Base-by-base conservation (phyloP, 2,888 invertebrate genomes). In the Phyllotreta cruciferae region DNA sequence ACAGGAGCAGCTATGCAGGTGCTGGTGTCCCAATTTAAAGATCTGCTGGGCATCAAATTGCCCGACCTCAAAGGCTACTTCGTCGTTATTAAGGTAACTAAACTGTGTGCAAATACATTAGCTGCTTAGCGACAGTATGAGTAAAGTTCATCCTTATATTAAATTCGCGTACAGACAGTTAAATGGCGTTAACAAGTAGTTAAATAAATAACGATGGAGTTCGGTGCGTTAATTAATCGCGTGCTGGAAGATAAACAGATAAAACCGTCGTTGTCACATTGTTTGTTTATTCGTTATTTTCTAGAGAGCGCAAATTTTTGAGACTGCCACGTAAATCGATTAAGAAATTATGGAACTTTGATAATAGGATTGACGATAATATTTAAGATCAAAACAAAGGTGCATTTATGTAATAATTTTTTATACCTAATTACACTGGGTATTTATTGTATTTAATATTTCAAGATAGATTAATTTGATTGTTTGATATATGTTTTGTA, bases 1-100 rank as follows among this genome's bases (percentile, higher is more conserved):
- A 88, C 89, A 2, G 91, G 87, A 0, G 88, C 90, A 4, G 89
- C 90, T 0, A 80, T 87, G 52, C 89, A 90, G 75, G 90, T 91
- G 5, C 81, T 89, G 55, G 84, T 86, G 2, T 88, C 88, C 10
- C 91, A 91, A 78, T 74, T 87, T 1, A 86, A 86, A 74, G 86
- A 86, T 75, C 75, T 88, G 0, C 74, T 89, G 13, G 89, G 89
- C 38, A 77, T 89, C 0, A 76, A 77, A 37, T 78, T 87, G 42
- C 81, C 82, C 1, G 84, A 83, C 38, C 82, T 85, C 66, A 86
- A 83, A 73, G 87, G 88, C 58, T 80, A 85, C 49, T 88, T 89
- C 66, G 85, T 86, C 73, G 81, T 87, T 57, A 78, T 87, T 62
- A 82, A 83, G 73, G 86, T 86, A 79, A 80, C 82, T 80, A 24